These are phyloP conservation scores for Lagorchestes hirsutus DNA, from an alignment of 2,797 vertebrate species.

Conservation along the genomic window DNA sequence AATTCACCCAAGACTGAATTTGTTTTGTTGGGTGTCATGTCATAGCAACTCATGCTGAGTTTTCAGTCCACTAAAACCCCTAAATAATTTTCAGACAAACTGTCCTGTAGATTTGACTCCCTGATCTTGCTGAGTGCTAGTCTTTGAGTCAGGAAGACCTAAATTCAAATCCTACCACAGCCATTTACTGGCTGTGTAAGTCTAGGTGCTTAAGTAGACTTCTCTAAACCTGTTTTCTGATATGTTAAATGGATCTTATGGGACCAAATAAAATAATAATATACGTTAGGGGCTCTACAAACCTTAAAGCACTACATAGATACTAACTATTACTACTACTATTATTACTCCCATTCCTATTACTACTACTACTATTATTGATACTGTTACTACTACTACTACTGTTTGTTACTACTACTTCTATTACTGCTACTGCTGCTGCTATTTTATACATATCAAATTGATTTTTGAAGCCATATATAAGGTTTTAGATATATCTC, in stretches of 20 bases:
- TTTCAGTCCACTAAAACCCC: not conserved
- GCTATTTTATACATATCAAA: not conserved
- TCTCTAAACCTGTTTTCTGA: not conserved
- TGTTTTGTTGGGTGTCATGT: not conserved
- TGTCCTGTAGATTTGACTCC: not conserved
- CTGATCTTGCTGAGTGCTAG: not conserved
- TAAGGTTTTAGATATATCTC: not conserved
- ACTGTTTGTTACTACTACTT: no score
- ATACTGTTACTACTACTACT: no score
- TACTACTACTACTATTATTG: not conserved
- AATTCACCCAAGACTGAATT: not conserved
- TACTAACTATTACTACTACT: not conserved
- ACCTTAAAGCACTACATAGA: not conserved
- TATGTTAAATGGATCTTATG: not conserved
- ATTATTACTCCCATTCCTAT: not conserved
- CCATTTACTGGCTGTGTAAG: not conserved
- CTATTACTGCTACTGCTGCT: not conserved
- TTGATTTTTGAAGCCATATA: not conserved
- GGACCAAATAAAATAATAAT: not conserved
- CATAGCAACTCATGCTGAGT: not conserved
- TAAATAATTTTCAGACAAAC: not conserved
- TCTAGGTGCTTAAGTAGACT: not conserved
- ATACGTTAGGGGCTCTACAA: not conserved
- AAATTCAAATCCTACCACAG: not conserved
- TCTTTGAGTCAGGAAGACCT: not conserved